These are phyloP conservation scores for Cossypha heuglini DNA, from an alignment of 2,797 vertebrate species.

Conservation along the genomic window DNA sequence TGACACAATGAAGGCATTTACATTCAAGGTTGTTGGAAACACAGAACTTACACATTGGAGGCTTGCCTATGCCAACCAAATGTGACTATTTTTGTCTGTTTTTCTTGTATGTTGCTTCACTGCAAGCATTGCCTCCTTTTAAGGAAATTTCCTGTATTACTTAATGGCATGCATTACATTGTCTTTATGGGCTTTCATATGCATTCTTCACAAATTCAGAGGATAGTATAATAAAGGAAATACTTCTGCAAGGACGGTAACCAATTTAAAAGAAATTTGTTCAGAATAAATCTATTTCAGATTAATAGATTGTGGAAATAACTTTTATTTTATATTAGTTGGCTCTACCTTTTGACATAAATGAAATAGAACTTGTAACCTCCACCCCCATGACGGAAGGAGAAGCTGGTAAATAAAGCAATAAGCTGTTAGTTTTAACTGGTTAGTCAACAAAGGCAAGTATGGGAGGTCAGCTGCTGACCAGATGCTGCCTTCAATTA, in stretches of 20 bases:
- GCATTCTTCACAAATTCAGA: neutral
- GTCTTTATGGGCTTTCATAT: constrained; percentile 35
- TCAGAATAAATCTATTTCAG: constrained; percentile 70
- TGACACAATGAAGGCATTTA: constrained; percentile 62
- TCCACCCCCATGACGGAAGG: neutral
- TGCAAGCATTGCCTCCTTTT: neutral
- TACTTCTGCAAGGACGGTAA: neutral
- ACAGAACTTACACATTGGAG: neutral
- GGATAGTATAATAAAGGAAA: neutral
- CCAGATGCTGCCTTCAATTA: constrained; percentile 85
- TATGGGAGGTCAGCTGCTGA: constrained; percentile 78
- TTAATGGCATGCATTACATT: neutral
- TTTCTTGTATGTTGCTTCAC: neutral
- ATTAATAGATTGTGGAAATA: constrained; percentile 73
- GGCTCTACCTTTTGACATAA: constrained; percentile 57
- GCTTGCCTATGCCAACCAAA: neutral
- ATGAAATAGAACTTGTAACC: constrained; percentile 47
- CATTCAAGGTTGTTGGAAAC: constrained; percentile 36
- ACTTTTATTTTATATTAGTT: constrained; percentile 60
- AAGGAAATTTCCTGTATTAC: neutral
- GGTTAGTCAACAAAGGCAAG: constrained; percentile 70
- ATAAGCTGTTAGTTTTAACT: constrained; percentile 62
- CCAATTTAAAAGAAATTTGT: constrained; percentile 10
- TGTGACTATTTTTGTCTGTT: constrained; percentile 11
- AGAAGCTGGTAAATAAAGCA: constrained; percentile 59